Conservation (phyloP, 2,888 invertebrate genomes). For the Villa cingulata region DNA sequence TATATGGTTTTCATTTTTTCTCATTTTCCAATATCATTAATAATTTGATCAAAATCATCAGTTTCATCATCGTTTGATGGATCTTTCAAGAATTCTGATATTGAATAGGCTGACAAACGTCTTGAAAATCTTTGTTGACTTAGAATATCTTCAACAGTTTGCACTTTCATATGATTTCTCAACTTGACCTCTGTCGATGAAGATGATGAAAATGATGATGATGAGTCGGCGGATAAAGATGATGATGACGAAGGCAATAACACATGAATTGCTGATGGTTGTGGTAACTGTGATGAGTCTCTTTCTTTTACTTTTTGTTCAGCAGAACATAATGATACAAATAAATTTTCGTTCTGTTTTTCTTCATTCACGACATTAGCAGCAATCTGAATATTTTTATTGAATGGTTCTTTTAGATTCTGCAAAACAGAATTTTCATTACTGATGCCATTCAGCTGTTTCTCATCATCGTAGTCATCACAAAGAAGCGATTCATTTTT, state of each 20-base stretch:
- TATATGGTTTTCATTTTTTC: too few species aligned
- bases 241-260: too few species aligned
- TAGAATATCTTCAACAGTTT: slow-evolving; percentile 32
- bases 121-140: slow-evolving; percentile 31
- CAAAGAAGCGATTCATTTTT: too few species aligned
- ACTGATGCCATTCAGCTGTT: background rate
- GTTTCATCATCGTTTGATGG: slow-evolving; percentile 3
- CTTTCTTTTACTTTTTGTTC: too few species aligned
- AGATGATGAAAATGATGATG: background rate
- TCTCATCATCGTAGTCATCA: background rate
- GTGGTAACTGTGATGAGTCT: too few species aligned
- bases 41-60: background rate
- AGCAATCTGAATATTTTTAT: too few species aligned
- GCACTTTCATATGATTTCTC: slow-evolving; percentile 20
- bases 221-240: background rate
- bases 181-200: background rate
- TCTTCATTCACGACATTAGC: too few species aligned
- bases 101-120: slow-evolving; percentile 33
- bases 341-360: too few species aligned
- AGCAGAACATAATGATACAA: too few species aligned
- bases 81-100: slow-evolving; percentile 32
- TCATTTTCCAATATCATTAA: background rate
- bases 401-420: too few species aligned
- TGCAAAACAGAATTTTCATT: too few species aligned
- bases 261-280: too few species aligned